Evolutionary conservation across 2,888 invertebrate genomes (phyloP), one percentile per base, ranked within the genome.

Genomic region (Leucoma salicis): DNA sequence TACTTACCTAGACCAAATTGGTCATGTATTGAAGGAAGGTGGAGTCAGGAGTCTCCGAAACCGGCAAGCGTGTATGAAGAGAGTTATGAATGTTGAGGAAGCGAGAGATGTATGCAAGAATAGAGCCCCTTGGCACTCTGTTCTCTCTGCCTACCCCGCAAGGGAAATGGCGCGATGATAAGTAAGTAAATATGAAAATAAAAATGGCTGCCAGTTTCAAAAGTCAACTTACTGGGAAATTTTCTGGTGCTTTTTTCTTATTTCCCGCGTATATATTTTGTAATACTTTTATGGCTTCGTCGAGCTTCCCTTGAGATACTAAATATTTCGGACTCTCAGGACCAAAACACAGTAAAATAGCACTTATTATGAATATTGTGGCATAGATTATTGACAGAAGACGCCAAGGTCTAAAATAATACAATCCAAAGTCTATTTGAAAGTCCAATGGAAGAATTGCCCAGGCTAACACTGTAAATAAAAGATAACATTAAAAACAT

Each of bases 281-380:
- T 24, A 96, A 69, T 16, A 94, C 90, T 28, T 78, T 53, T n/a
- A 95, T 64, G 0, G 95, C 93, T 53, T 92, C 91, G 0, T 92
- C 90, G 2, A 88, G 74, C 54, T 86, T 87, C 0, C 94, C 93
- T 58, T 93, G 92, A 0, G 93, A 90, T 8, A 94, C 80, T 16
- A 94, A 83, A 70, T 92, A 96, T 68, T 95, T 95, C 0, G 96
- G 96, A 59, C 95, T 96, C 72, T 96, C 96, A 0, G 96, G 96
- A 2, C 86, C 86, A 1, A 88, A 80, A 0, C 91, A 73, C 45
- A 93, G 78, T 0, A 92, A 37, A 0, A 92, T 73, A 0, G 93
- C 92, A 12, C 74, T 66, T 5, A 94, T 39, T 1, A 94, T 51
- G 53, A 93, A 92, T 3, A 94, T 86, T 2, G 92, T 36, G 0